Percentiles rank a stretch among this genome's conserved stretches.
Evolutionary conservation across 2,797 vertebrate species (phyloP).

Genomic region (Chiroxiphia lanceolata): DNA sequence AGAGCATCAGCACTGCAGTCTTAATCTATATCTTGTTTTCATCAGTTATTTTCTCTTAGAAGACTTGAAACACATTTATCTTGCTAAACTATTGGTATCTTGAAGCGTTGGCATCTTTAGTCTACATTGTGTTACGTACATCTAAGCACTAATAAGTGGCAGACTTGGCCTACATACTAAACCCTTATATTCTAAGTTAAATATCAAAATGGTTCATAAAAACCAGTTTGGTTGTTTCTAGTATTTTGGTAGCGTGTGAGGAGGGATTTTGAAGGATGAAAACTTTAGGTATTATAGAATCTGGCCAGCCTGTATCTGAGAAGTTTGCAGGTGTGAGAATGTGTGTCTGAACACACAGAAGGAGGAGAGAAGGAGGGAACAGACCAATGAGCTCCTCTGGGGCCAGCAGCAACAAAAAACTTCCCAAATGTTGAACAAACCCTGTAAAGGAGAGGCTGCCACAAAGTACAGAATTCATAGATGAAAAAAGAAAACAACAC

Average conservation of each 20-base stretch:
- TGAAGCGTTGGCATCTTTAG: neutral
- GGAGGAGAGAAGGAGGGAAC: neutral
- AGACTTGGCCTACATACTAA: neutral
- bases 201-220: neutral
- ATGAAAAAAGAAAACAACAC: neutral
- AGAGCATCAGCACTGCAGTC: neutral
- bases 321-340: too few species aligned
- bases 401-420: neutral
- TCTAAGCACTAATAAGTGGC: neutral
- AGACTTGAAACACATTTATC: neutral
- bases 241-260: neutral
- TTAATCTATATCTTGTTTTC: neutral
- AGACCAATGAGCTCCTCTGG: neutral
- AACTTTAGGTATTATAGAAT: neutral
- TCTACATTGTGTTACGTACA: neutral
- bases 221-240: rapidly evolving
- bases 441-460: neutral
- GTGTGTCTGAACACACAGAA: neutral
- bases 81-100: neutral
- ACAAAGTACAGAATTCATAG: neutral
- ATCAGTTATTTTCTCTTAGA: neutral
- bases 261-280: neutral
- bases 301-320: neutral
- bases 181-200: neutral
- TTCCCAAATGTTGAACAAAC: neutral